Evolutionary conservation across 2,113 vertebrate genomes (phyloP), one percentile per base, ranked within the genome.

Genomic region (Peromyscus maniculatus): DNA sequence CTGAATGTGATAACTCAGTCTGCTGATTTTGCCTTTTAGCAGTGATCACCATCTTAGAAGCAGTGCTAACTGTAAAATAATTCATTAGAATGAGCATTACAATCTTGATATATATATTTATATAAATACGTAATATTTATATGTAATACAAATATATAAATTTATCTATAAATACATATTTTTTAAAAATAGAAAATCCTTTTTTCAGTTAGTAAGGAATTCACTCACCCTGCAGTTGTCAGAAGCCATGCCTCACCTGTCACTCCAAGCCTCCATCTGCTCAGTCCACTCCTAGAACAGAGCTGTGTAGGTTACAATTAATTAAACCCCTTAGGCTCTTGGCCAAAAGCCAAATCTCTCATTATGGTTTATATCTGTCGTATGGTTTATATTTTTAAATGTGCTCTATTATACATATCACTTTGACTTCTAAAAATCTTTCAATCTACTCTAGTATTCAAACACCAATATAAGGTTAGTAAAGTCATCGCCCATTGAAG

Each of bases 51-150:
- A 13, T 86, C 49, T 80, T 28, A 80, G 43, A 91, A 75, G 55
- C 89, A 89, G 59, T 31, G 3, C 26, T 24, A 91, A 22, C 75
- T 92, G 69, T 93, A 92, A 72, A 82, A 71, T 43, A n/a, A n/a
- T 93, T 95, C 71, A 90, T 49, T 92, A 46, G 36, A 82, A 88
- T 78, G 22, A 93, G 2, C 46, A 84, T 93, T 96, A 89, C 86
- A 74, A 84, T 93, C 87, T 22, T 49, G 46, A 46, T 21, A 69
- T 87, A 75, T 80, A 43, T 59, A 43, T 11, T 57, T 57, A 36
- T n/a, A 5, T 19, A 7, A 36, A 11, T 36, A 52, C 36, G 1
- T 55, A 69, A 16, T 39, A n/a, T 72, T n/a, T 21, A 72, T 39
- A n/a, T 72, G 15, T 72, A 39, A 72, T n/a, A 72, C 4, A 75